Base-by-base conservation (phyloP, 1,140 invertebrate species). In the Leptopilina boulardi region DNA sequence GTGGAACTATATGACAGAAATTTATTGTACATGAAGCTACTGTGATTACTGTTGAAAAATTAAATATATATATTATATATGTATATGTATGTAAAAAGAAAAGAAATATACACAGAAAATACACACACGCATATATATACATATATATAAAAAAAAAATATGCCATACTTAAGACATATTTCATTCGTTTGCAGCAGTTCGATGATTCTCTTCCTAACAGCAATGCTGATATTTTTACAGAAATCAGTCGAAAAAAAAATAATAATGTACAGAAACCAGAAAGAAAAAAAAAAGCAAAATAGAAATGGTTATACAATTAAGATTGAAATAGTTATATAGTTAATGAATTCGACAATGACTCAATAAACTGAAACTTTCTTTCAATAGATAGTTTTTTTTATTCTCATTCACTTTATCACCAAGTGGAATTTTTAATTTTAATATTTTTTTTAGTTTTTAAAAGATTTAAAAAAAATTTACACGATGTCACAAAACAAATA, bases 41-140 rank as follows among this genome's bases (percentile, higher is more conserved):
- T 90, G 89, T 89, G 89, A 90, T 90, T 89, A 89, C 85, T 88
- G 89, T 89, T 89, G 87, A 89, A 90, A n/a, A 88, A 90, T 89
- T 87, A 86, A 82, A 84, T 81, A 76, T 82, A 82, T 80, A 87
- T 81, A 38, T 82, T 82, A 83, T 79, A 83, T 77, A 87, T 80
- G 79, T 79, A 84, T 76, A 86, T 38, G 82, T 82, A 79, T 72
- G 83, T 84, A 81, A 78, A 74, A 81, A 82, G 79, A 87, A 80
- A 83, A 82, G 77, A 87, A 80, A 83, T 80, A 83, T 80, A 83
- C 77, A 87, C 79, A n/a, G 80, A 83, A 82, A 79, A 87, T 81
- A 83, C 80, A 83, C 79, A 83, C 77, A 87, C 79, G 78, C 77
- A 83, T 76, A 85, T 76, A 85, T 81, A 76, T 80, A 83, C 77